Conservation (phyloP, 2,888 invertebrate species). For the Stenichneumon culpator region DNA sequence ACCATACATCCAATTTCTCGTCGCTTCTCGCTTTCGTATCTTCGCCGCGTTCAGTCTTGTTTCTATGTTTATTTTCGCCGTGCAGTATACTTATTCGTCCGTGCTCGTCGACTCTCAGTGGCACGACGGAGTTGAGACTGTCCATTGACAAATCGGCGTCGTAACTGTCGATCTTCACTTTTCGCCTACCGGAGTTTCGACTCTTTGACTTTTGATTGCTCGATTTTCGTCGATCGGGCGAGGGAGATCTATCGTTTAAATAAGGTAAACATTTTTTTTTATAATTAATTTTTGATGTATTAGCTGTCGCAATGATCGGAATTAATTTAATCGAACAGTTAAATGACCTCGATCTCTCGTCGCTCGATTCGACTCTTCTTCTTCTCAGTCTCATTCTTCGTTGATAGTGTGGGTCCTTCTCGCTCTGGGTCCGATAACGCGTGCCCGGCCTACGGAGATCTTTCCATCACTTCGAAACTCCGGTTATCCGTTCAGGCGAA, state of each 20-base stretch:
- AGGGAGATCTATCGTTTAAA: conserved; percentile 78
- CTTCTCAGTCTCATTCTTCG: conserved; percentile 89
- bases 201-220: conserved; percentile 76
- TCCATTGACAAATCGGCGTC: conserved; percentile 83
- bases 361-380: conserved; percentile 86
- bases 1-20: conserved; percentile 77
- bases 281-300: neutral
- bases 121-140: conserved; percentile 84
- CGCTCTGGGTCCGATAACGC: conserved; percentile 95
- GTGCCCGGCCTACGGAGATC: conserved; percentile 88
- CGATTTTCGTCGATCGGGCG: conserved; percentile 79
- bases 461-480: conserved; percentile 78
- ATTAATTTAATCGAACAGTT: conserved; percentile 8
- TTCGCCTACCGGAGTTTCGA: conserved; percentile 73
- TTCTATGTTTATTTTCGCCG: conserved; percentile 63
- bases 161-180: conserved; percentile 78
- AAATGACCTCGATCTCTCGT: conserved; percentile 84
- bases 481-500: conserved; percentile 61
- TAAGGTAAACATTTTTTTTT: neutral
- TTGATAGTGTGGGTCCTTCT: conserved; percentile 94
- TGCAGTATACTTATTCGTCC: conserved; percentile 85
- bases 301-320: neutral
- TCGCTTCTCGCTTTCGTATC: conserved; percentile 72
- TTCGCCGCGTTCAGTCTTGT: conserved; percentile 71
- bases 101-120: conserved; percentile 86